A percentile compares a stretch with the other conserved stretches of the same genome.
phyloP scores from a whole-genome alignment of 2,888 invertebrate genomes.

The Dicycla oo region DNA sequence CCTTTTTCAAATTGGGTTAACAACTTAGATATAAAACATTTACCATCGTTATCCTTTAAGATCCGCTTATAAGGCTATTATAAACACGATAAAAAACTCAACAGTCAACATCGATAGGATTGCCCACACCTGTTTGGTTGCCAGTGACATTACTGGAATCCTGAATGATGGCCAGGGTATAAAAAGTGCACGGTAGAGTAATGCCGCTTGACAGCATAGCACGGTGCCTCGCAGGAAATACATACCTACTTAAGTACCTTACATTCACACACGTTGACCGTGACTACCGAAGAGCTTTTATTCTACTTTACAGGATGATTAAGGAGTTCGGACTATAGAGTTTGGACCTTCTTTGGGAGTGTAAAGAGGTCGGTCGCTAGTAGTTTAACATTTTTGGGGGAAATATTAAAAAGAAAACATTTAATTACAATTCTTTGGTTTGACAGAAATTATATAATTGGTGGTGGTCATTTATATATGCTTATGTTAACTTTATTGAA shows the following conservation, averaged over 20 bases:
- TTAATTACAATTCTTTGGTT: not conserved
- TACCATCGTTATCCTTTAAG: not conserved
- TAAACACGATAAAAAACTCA: constrained; percentile 22
- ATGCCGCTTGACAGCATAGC: constrained; percentile 54
- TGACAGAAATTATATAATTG: not conserved
- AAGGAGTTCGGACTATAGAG: not conserved
- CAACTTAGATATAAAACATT: constrained; percentile 7
- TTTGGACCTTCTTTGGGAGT: not conserved
- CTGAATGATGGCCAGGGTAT: constrained; percentile 51
- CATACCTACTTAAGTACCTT: too few species aligned
- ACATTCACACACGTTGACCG: constrained; percentile 37
- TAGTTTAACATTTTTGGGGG: not conserved
- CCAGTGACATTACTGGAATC: constrained; percentile 49
- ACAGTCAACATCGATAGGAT: constrained; percentile 39
- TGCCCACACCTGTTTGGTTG: constrained; percentile 45
- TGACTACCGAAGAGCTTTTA: constrained; percentile 25
- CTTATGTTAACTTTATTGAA: too few species aligned
- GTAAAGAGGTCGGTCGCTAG: not conserved
- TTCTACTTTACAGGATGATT: not conserved
- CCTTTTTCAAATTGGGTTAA: constrained; percentile 7
- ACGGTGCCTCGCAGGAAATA: constrained; percentile 39
- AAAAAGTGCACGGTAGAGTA: constrained; percentile 46
- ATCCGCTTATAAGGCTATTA: constrained; percentile 21
- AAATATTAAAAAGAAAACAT: not conserved
- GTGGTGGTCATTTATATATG: too few species aligned